A percentile compares a stretch with the other conserved stretches of the same genome.
Conservation (phyloP, 2,797 vertebrate genomes). For the Hippocampus kuda region DNA sequence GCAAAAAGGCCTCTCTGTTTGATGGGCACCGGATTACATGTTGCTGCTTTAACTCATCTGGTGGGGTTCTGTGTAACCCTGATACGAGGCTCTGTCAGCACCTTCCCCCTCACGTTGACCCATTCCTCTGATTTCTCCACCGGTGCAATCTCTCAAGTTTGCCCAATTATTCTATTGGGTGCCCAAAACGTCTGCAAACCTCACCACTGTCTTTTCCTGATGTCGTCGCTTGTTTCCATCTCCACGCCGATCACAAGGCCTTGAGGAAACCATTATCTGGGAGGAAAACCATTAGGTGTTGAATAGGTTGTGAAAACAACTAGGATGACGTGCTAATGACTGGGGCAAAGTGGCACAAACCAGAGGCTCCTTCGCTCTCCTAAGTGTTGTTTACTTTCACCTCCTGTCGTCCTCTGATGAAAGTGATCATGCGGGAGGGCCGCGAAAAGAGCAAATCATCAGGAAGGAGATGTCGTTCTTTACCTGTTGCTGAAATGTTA, state of each 20-base stretch:
- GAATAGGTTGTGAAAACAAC: slow-evolving; percentile 51
- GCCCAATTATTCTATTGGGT: slow-evolving; percentile 54
- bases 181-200: slow-evolving; percentile 16
- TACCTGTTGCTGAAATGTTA: not conserved
- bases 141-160: slow-evolving; percentile 41
- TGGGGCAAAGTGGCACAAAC: slow-evolving; percentile 48
- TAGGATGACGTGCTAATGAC: slow-evolving; percentile 50
- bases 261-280: slow-evolving; percentile 60
- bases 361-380: slow-evolving; percentile 40
- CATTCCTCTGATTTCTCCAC: slow-evolving; percentile 29
- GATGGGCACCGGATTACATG: slow-evolving; percentile 18
- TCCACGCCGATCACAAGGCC: slow-evolving; percentile 30
- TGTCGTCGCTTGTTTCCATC: slow-evolving; percentile 24
- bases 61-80: slow-evolving; percentile 21
- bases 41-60: not conserved
- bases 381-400: slow-evolving; percentile 17
- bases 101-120: not conserved
- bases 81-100: slow-evolving; percentile 1
- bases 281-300: slow-evolving; percentile 59
- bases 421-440: not conserved
- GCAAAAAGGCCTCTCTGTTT: slow-evolving; percentile 2
- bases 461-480: not conserved
- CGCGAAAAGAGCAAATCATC: not conserved
- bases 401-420: slow-evolving; percentile 12
- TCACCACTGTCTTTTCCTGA: slow-evolving; percentile 26